phyloP scores from a whole-genome alignment of 2,113 vertebrate species.

The Isurus oxyrinchus region DNA sequence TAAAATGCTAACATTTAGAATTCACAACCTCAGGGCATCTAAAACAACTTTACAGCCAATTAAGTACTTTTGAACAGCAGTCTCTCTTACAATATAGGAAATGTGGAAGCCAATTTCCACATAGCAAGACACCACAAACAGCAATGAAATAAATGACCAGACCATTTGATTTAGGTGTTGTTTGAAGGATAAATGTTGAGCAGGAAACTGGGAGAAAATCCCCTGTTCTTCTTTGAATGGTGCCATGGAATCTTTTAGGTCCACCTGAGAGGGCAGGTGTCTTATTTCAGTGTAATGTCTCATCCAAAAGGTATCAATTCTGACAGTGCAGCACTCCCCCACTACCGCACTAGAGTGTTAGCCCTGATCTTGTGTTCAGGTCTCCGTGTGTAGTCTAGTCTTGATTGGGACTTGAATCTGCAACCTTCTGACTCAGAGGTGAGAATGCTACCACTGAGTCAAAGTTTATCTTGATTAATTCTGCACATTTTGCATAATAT shows the following conservation, averaged over 20 bases:
- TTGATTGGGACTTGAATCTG: neutral
- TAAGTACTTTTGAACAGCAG: neutral
- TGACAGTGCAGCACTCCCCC: neutral
- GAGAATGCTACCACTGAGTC: neutral
- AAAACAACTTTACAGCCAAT: neutral
- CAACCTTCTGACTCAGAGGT: neutral
- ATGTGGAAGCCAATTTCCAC: neutral
- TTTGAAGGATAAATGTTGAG: neutral
- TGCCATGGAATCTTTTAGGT: neutral
- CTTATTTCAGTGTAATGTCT: neutral
- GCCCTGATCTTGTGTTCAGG: neutral
- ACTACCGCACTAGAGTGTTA: neutral
- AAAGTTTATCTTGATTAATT: neutral
- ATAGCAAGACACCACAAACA: neutral
- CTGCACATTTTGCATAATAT: neutral
- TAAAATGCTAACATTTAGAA: neutral
- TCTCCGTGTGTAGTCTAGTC: neutral
- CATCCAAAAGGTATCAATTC: neutral
- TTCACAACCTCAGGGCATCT: neutral
- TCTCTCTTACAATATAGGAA: neutral
- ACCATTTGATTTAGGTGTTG: neutral
- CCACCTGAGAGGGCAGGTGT: neutral
- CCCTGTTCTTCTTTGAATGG: neutral
- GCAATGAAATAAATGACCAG: neutral
- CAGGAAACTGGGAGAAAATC: neutral